A percentile compares a stretch with the other conserved stretches of the same genome.
Conservation (phyloP, 2,113 vertebrate species). For the Polyodon spathula region DNA sequence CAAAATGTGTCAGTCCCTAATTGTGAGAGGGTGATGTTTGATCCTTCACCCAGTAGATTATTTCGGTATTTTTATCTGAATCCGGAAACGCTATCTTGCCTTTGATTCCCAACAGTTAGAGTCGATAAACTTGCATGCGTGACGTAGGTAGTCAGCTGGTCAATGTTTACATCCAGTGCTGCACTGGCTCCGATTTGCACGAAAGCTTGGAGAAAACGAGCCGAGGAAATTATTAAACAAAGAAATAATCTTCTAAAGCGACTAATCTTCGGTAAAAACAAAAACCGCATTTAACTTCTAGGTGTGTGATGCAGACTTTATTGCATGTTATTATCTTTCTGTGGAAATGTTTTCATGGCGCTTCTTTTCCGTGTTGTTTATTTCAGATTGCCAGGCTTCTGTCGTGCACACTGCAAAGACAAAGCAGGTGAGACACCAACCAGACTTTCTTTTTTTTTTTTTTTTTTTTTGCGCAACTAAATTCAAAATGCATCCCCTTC, state of each 20-base stretch:
- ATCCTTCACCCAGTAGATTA: too few species aligned
- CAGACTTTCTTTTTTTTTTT: too few species aligned
- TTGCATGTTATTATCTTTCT: neutral
- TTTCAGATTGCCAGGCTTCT: neutral
- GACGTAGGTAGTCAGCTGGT: conserved; percentile 61
- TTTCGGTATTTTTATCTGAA: too few species aligned
- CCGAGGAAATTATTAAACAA: conserved; percentile 3
- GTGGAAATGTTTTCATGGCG: conserved; percentile 4
- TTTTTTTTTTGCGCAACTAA: too few species aligned
- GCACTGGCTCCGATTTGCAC: conserved; percentile 19
- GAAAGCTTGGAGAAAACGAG: conserved; percentile 2
- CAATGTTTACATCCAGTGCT: conserved; percentile 60
- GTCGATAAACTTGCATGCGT: conserved; percentile 33
- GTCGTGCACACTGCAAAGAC: neutral
- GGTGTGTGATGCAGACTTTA: neutral
- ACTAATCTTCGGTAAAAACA: conserved; percentile 8
- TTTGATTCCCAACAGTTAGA: too few species aligned
- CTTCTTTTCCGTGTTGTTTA: neutral
- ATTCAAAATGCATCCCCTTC: too few species aligned
- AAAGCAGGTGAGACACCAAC: conserved; percentile 8
- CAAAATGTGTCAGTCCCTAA: too few species aligned
- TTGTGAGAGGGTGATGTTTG: too few species aligned
- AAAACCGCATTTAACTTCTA: conserved; percentile 1
- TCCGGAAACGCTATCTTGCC: too few species aligned
- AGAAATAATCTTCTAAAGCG: conserved; percentile 17